A percentile compares a stretch with the other conserved stretches of the same genome.
Conservation (phyloP, 2,797 vertebrate genomes). For the Lithobates sylvaticus region DNA sequence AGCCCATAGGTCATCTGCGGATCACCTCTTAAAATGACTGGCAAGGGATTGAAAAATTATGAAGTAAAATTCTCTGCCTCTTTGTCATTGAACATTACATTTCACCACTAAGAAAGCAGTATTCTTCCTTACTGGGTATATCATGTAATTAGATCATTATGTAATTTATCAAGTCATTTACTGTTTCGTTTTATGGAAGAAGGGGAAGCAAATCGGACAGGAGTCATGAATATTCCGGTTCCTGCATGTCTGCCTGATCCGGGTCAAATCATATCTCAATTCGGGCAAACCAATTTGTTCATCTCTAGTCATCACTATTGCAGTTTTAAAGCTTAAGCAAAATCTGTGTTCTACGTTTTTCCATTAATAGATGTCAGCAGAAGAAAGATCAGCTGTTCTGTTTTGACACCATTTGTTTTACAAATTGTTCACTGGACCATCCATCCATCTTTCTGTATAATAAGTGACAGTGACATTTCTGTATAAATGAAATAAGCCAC, state of each 20-base stretch:
- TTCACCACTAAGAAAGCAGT: not conserved
- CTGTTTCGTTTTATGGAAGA: not conserved
- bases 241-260: not conserved
- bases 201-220: not conserved
- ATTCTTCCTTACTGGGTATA: not conserved
- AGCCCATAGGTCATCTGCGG: no score
- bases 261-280: not conserved
- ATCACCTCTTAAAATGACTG: no score
- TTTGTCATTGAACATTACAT: no score
- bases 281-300: slow-evolving; percentile 13
- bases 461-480: slow-evolving; percentile 63
- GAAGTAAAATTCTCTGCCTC: no score
- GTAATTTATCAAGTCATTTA: not conserved
- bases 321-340: slow-evolving; percentile 60
- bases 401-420: slow-evolving; percentile 63
- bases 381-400: slow-evolving; percentile 60
- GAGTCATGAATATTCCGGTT: not conserved
- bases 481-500: slow-evolving; percentile 63
- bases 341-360: slow-evolving; percentile 47
- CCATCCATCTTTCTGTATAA: slow-evolving; percentile 60
- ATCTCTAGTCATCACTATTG: slow-evolving; percentile 19
- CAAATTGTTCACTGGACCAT: slow-evolving; percentile 58
- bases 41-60: no score
- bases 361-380: slow-evolving; percentile 64
- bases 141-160: not conserved